phyloP scores from a whole-genome alignment of 2,888 invertebrate genomes.

The Caradrina clavipalpis region DNA sequence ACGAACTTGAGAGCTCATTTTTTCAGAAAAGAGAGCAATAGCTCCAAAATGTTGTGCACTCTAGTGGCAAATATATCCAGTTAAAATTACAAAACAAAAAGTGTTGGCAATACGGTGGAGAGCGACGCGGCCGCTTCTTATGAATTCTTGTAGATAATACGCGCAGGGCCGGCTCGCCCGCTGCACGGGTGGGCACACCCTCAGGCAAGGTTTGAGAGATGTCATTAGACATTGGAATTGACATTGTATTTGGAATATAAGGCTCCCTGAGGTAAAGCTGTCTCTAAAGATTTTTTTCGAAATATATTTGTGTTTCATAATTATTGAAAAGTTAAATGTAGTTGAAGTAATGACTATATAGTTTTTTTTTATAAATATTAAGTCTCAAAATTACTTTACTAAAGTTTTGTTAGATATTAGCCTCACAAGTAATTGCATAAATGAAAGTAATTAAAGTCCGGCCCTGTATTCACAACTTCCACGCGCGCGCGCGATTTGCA shows the following conservation, averaged over 20 bases:
- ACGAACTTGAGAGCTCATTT: slow-evolving; percentile 53
- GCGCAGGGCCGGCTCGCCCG: slow-evolving; percentile 44
- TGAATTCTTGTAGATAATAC: slow-evolving; percentile 66
- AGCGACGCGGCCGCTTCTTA: slow-evolving; percentile 60
- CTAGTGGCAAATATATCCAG: slow-evolving; percentile 65
- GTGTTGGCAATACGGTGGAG: slow-evolving; percentile 58
- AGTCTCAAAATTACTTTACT: not conserved
- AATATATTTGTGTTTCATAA: not conserved
- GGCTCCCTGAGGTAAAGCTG: not conserved
- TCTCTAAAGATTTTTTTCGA: not conserved
- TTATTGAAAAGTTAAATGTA: not conserved
- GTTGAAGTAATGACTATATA: not conserved
- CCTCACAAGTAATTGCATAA: not conserved
- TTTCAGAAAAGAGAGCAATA: slow-evolving; percentile 57
- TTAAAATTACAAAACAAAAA: slow-evolving; percentile 68
- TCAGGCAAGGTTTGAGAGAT: slow-evolving; percentile 12
- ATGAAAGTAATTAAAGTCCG: slow-evolving; percentile 24
- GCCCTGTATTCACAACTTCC: slow-evolving; percentile 67
- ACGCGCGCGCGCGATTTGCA: slow-evolving; percentile 73
- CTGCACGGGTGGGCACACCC: slow-evolving; percentile 7
- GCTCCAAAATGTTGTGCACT: slow-evolving; percentile 56
- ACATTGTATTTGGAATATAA: slow-evolving; percentile 9
- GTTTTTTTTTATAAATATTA: not conserved
- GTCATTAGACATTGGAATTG: slow-evolving; percentile 6
- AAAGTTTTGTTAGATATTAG: not conserved